These are phyloP conservation scores for Eptatretus burgeri DNA, from an alignment of 2,113 vertebrate genomes.

Conservation along the genomic window DNA sequence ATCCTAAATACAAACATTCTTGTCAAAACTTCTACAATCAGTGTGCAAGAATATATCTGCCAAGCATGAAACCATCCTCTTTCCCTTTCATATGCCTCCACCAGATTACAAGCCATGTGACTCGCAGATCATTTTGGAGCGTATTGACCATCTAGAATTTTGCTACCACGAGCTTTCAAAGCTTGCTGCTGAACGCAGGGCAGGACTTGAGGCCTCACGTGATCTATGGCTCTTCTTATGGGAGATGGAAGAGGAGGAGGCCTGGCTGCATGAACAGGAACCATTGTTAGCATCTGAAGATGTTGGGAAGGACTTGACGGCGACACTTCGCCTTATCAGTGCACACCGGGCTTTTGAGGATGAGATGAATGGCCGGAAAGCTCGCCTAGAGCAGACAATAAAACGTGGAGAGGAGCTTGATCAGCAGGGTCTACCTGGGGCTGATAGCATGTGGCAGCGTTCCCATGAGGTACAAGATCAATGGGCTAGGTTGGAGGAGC, in stretches of 20 bases:
- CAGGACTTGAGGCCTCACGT: constrained; percentile 43
- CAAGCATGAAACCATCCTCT: too few relatives aligned
- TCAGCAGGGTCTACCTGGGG: constrained; percentile 24
- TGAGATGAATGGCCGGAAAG: constrained; percentile 33
- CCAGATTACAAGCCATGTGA: constrained; percentile 74
- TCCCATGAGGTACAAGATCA: constrained; percentile 24
- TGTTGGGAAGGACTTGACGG: constrained; percentile 65
- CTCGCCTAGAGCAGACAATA: constrained; percentile 26
- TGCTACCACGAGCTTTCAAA: constrained; percentile 40
- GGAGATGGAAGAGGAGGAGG: constrained; percentile 57
- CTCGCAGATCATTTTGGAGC: constrained; percentile 54
- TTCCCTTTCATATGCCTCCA: background rate
- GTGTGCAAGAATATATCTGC: too few relatives aligned
- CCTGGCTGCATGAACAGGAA: constrained; percentile 85
- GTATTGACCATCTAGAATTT: constrained; percentile 49
- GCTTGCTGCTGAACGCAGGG: constrained; percentile 32
- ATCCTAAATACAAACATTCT: too few relatives aligned
- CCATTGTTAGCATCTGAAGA: constrained; percentile 66
- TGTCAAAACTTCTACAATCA: too few relatives aligned
- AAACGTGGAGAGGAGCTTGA: constrained; percentile 32
- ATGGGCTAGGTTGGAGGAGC: constrained; percentile 61
- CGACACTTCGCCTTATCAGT: constrained; percentile 45
- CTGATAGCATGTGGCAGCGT: constrained; percentile 24
- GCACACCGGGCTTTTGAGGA: constrained; percentile 67
- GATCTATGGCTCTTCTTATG: constrained; percentile 65